Evolutionary conservation across 2,888 invertebrate genomes (phyloP), one percentile per base, ranked within the genome.

Genomic region (Epirrhoe tristata): DNA sequence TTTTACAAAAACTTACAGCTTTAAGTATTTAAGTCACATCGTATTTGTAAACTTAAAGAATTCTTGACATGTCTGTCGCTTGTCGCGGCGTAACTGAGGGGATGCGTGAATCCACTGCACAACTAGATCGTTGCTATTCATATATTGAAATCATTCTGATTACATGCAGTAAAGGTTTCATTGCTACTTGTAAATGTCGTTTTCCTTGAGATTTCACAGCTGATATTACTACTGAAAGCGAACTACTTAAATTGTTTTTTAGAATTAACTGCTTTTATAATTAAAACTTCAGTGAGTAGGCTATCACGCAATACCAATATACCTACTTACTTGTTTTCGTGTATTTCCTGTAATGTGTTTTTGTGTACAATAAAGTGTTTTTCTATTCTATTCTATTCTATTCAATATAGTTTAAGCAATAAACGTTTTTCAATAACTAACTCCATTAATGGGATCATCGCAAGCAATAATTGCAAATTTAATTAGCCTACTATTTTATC

Each of bases 1-100:
- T 58, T 57, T 57, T 16, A 16, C 6, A 52, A 8, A 52, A 61
- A 52, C 56, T 63, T 36, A 24, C 31, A 46, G 46, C 2, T 39
- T 46, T 57, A 17, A 1, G 1, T 46, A 39, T 63, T 67, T 24
- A 53, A 69, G 53, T 43, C 59, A 64, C 36, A 17, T 63, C 60
- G 58, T 70, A 70, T 76, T 73, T 73, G 71, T 59, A 67, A 67
- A 77, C 75, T 77, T 82, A 77, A 82, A 74, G 83, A 84, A 89
- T 89, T 88, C 85, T 71, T 70, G 67, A 69, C 86, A 77, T 84
- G 86, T 83, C 75, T 79, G 77, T 6, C 78, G 79, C 77, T 75
- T 76, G 74, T 77, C 74, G 81, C 79, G 75, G 79, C 77, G 74
- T 76, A 83, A 79, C 83, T 80, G 71, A 79, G 73, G 69, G 65